These are phyloP conservation scores for Pteria penguin DNA, from an alignment of 2,888 invertebrate genomes.

Conservation along the genomic window DNA sequence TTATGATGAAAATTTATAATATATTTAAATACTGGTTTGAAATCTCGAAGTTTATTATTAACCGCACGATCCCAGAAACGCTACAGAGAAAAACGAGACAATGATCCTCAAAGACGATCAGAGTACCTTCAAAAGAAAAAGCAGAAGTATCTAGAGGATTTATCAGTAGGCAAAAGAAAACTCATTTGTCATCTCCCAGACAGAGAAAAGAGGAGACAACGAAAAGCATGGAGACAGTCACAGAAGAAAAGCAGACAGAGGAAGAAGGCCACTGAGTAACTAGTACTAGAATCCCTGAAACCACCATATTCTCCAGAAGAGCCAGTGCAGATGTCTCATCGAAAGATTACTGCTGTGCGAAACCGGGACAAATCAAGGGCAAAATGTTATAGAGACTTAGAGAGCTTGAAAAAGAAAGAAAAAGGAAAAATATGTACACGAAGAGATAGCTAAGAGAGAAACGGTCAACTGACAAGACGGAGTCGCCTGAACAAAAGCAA, in stretches of 20 bases:
- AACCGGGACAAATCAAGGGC: background rate
- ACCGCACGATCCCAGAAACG: background rate
- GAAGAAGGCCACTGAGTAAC: background rate
- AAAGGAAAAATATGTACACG: background rate
- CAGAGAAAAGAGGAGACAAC: background rate
- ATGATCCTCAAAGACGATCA: background rate
- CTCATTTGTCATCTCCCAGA: constrained; percentile 2
- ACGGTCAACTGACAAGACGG: background rate
- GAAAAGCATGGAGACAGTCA: background rate
- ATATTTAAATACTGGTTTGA: too few species aligned
- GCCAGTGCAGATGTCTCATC: too few species aligned
- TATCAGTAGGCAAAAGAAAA: background rate
- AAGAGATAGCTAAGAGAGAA: background rate
- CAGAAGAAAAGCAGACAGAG: background rate
- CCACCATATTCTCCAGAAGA: background rate
- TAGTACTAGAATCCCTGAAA: background rate
- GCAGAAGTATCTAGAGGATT: background rate
- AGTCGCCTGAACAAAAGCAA: background rate
- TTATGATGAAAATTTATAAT: too few species aligned
- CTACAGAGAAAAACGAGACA: constrained; percentile 1
- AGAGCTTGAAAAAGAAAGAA: background rate
- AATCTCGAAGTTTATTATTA: too few species aligned
- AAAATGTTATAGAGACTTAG: background rate
- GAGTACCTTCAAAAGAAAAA: background rate
- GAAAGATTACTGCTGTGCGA: too few species aligned